These are phyloP conservation scores for Drosophila bocki DNA, from an alignment of 1,140 invertebrate genomes.

Conservation along the genomic window DNA sequence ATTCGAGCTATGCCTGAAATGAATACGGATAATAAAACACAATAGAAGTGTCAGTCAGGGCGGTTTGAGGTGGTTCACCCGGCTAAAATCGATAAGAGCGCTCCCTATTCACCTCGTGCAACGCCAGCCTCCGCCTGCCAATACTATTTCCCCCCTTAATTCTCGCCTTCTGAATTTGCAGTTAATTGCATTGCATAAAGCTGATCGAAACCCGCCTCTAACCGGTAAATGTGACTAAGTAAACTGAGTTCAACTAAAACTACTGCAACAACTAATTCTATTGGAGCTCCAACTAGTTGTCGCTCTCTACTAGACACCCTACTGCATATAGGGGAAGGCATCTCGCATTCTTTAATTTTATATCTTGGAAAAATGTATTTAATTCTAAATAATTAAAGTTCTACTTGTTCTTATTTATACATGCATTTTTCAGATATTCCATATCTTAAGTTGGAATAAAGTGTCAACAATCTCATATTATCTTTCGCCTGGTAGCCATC, in stretches of 20 bases:
- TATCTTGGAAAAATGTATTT: neutral
- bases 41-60: conserved; percentile 44
- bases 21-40: conserved; percentile 10
- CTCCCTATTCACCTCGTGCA: conserved; percentile 45
- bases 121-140: neutral
- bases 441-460: neutral
- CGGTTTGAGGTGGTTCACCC: conserved; percentile 43
- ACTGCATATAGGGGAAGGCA: neutral
- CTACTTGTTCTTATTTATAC: neutral
- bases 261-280: conserved; percentile 32
- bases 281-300: conserved; percentile 24
- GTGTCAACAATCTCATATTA: conserved; percentile 11
- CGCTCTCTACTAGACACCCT: conserved; percentile 34
- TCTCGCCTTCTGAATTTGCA: conserved; percentile 12
- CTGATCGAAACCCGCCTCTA: conserved; percentile 49
- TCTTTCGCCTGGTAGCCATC: conserved; percentile 1
- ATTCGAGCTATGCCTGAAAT: conserved; percentile 27
- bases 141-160: neutral
- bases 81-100: conserved; percentile 36
- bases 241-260: conserved; percentile 38
- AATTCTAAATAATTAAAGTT: too few relatives aligned
- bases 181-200: conserved; percentile 62
- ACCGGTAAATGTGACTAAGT: conserved; percentile 48
- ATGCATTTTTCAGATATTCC: conserved; percentile 1
- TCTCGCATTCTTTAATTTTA: neutral